Evolutionary conservation across 2,888 invertebrate species (phyloP).

Genomic region (Drosophila histrio): DNA sequence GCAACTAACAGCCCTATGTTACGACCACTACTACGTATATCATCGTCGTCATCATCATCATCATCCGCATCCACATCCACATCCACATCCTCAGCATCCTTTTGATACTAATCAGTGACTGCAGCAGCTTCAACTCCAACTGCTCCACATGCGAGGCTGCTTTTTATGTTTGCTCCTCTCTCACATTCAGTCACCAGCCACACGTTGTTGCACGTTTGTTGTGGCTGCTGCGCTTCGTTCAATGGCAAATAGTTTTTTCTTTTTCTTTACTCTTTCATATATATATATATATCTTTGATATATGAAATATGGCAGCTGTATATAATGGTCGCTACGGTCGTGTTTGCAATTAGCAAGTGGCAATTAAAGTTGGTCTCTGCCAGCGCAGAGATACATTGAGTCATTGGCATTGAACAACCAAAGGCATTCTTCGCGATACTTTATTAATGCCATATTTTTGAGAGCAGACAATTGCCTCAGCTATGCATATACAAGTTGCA

Average conservation of each 20-base stretch:
- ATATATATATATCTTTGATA: slow-evolving; percentile 57
- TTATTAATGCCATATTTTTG: slow-evolving; percentile 50
- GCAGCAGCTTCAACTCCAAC: slow-evolving; percentile 18
- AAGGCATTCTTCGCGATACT: slow-evolving; percentile 39
- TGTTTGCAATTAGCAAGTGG: slow-evolving; percentile 76
- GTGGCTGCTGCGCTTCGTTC: slow-evolving; percentile 48
- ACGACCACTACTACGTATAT: slow-evolving; percentile 27
- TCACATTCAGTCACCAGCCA: background rate
- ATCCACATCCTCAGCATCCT: slow-evolving; percentile 43
- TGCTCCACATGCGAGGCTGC: slow-evolving; percentile 57
- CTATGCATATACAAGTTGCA: background rate
- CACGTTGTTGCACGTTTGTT: slow-evolving; percentile 52
- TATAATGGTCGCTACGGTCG: slow-evolving; percentile 56
- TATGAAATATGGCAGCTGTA: slow-evolving; percentile 75
- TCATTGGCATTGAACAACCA: slow-evolving; percentile 51
- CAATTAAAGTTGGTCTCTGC: slow-evolving; percentile 65
- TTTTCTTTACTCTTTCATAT: background rate
- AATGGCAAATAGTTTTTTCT: slow-evolving; percentile 40
- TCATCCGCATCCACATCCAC: slow-evolving; percentile 31
- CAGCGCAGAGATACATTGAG: slow-evolving; percentile 45
- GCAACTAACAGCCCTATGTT: slow-evolving; percentile 46
- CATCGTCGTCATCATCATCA: slow-evolving; percentile 35
- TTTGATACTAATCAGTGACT: slow-evolving; percentile 74
- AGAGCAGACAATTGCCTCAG: slow-evolving; percentile 31
- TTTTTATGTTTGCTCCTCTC: slow-evolving; percentile 46